These are phyloP conservation scores for Arenaria interpres DNA, from an alignment of 2,113 vertebrate species.

Conservation along the genomic window DNA sequence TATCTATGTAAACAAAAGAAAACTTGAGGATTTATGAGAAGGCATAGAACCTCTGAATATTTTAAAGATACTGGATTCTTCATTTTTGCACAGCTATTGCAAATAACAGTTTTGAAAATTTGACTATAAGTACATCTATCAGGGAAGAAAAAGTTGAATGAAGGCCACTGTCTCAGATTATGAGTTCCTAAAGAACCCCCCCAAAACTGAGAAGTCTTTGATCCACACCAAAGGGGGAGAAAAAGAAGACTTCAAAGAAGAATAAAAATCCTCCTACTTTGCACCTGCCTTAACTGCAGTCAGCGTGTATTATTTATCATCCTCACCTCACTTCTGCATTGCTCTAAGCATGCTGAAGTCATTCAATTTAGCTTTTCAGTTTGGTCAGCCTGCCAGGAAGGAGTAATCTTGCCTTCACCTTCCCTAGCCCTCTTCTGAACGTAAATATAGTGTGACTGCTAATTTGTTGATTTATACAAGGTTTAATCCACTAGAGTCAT, in stretches of 20 bases:
- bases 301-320: slow-evolving; percentile 52
- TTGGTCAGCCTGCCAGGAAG: slow-evolving; percentile 45
- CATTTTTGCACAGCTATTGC: not conserved
- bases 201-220: slow-evolving; percentile 54
- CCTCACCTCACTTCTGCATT: not conserved
- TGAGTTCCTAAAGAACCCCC: slow-evolving; percentile 27
- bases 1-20: slow-evolving; percentile 26
- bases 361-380: not conserved
- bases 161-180: slow-evolving; percentile 1
- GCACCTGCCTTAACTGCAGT: slow-evolving; percentile 19
- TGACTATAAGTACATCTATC: not conserved
- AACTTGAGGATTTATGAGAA: not conserved
- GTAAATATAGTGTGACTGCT: slow-evolving; percentile 22
- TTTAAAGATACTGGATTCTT: not conserved
- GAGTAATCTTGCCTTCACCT: slow-evolving; percentile 55
- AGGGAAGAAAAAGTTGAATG: not conserved
- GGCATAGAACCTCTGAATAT: not conserved
- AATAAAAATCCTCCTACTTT: slow-evolving; percentile 49
- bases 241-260: slow-evolving; percentile 72
- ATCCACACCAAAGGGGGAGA: slow-evolving; percentile 52
- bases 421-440: slow-evolving; percentile 25
- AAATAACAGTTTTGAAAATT: not conserved
- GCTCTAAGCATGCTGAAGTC: not conserved
- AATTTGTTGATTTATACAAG: slow-evolving; percentile 61
- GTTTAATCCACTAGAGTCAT: slow-evolving; percentile 47